phyloP scores from a whole-genome alignment of 2,888 invertebrate species.

The Pristionchus japonicus region DNA sequence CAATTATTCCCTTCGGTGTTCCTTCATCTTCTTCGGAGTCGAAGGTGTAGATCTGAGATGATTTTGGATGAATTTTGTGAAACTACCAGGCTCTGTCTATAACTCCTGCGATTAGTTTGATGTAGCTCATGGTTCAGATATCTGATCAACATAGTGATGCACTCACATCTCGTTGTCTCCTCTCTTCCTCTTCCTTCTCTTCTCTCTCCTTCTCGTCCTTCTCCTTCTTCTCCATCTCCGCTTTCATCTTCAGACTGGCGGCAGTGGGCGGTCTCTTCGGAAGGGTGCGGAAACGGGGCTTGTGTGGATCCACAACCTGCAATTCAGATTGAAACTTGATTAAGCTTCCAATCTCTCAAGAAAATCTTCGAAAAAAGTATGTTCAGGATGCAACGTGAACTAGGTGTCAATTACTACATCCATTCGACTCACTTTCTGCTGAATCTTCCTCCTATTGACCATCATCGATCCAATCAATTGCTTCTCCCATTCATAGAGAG shows the following conservation, averaged over 20 bases:
- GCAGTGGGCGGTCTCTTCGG: conserved; percentile 6
- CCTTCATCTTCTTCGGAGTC: neutral
- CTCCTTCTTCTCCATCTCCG: neutral
- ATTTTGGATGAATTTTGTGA: no score
- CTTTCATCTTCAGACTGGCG: neutral
- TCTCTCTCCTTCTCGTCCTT: neutral
- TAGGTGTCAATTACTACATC: no score
- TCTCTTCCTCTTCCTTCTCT: conserved; percentile 7
- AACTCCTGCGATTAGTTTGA: no score
- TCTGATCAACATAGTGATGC: neutral
- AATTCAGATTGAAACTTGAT: neutral
- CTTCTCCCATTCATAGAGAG: conserved; percentile 18
- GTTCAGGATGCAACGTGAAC: no score
- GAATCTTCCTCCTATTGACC: neutral
- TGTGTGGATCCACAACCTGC: neutral
- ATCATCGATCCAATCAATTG: neutral
- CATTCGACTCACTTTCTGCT: neutral
- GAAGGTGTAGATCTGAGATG: neutral
- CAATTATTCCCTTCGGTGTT: neutral
- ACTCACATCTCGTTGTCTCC: conserved; percentile 7
- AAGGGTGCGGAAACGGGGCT: neutral
- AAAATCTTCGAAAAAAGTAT: no score
- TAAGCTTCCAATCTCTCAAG: neutral
- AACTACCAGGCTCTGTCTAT: no score
- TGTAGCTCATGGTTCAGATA: no score